Evolutionary conservation across 1,140 invertebrate species (phyloP), one percentile per base, ranked within the genome.

Genomic region (Hycleus phaleratus): DNA sequence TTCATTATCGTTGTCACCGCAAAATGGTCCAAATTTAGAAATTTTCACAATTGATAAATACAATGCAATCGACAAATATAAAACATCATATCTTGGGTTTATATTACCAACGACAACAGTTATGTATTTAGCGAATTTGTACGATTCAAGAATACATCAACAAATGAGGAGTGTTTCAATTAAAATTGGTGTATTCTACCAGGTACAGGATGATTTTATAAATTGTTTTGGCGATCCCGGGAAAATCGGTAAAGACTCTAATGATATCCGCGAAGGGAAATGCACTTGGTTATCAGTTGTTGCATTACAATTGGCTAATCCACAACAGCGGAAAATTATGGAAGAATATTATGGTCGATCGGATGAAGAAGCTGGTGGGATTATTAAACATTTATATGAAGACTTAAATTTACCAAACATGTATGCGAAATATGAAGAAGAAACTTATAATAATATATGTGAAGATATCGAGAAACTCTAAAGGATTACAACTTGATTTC

Each of bases 151-250:
- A 71, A 82, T 87, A 32, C 88, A 92, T 66, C 78, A 85, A 51
- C 87, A 94, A 77, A 90, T 90, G 0, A 90, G 91, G 74, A 87
- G 82, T 0, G 93, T 98, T 67, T 74, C 97, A 0, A 71, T 97
- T 25, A 87, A 96, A 77, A 97, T 98, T 85, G 96, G 96, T n/a
- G 86, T 93, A 67, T 95, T 95, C 69, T 98, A 90, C 71, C 95
- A 98, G 85, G 88, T 97, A 38, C 81, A 95, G 83, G 91, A 99
- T 76, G 96, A 98, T 72, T 97, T 88, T 72, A 77, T 98, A 8
- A 95, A 98, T 73, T 95, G 90, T 71, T 98, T 88, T 73, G 95
- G 94, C 2, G 84, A 96, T 74, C 80, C 87, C 9, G 76, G 82
- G 24, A 78, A 90, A 0, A 95, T 85, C 4, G 95, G 94, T 3